A percentile compares a stretch with the other conserved stretches of the same genome.
Evolutionary conservation across 2,888 invertebrate genomes (phyloP).

Genomic region (Eupithecia inturbata): DNA sequence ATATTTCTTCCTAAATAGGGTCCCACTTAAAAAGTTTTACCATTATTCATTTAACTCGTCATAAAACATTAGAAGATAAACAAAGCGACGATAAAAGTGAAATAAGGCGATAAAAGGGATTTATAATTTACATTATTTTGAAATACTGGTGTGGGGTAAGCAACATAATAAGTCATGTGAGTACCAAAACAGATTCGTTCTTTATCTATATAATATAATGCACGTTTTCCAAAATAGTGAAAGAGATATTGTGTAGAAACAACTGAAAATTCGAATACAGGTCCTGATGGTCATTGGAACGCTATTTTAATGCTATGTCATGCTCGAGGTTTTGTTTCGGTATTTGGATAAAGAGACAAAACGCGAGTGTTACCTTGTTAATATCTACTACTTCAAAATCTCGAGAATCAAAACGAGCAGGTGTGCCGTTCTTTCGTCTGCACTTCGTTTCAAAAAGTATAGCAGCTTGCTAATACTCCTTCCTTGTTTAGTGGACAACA

Average conservation of each 20-base stretch:
- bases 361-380: background rate
- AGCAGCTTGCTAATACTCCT: background rate
- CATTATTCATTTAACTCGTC: slow-evolving; percentile 65
- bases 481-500: background rate
- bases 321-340: background rate
- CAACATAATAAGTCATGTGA: background rate
- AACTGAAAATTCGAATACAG: background rate
- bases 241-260: background rate
- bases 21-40: slow-evolving; percentile 28
- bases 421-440: background rate
- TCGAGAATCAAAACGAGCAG: background rate
- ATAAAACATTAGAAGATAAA: slow-evolving; percentile 63
- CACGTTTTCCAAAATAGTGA: background rate
- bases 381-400: too few relatives aligned
- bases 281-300: too few relatives aligned
- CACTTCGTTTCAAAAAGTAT: background rate
- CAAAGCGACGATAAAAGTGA: slow-evolving; percentile 55
- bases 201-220: background rate
- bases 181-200: background rate
- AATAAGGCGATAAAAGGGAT: slow-evolving; percentile 37
- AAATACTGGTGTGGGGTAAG: slow-evolving; percentile 28
- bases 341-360: background rate
- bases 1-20: background rate
- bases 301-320: too few relatives aligned
- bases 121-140: slow-evolving; percentile 33